Conservation (phyloP, 2,888 invertebrate species). For the Scaptomyza tumidula region DNA sequence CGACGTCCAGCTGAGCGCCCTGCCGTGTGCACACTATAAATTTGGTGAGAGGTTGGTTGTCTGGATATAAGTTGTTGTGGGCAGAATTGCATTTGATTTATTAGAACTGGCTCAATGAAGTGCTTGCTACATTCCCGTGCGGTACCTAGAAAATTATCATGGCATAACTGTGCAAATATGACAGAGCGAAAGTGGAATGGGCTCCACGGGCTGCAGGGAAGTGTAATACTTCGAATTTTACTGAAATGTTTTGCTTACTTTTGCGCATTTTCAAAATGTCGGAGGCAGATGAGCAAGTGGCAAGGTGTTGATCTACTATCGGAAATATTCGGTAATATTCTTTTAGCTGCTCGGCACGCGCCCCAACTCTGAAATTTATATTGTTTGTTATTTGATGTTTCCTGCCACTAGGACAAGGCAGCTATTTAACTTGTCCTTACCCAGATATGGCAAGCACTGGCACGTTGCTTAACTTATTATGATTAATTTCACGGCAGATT, state of each 20-base stretch:
- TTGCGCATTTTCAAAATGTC: slow-evolving; percentile 31
- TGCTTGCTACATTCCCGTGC: slow-evolving; percentile 48
- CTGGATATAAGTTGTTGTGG: not conserved
- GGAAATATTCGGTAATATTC: slow-evolving; percentile 62
- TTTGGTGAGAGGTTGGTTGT: not conserved
- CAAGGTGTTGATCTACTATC: slow-evolving; percentile 73
- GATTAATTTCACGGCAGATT: slow-evolving; percentile 44
- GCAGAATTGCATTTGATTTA: slow-evolving; percentile 56
- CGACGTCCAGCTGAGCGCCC: slow-evolving; percentile 29
- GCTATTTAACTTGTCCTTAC: slow-evolving; percentile 1
- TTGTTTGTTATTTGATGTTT: too few relatives aligned
- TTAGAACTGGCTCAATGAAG: slow-evolving; percentile 58
- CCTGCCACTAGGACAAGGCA: slow-evolving; percentile 5
- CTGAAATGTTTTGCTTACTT: slow-evolving; percentile 37
- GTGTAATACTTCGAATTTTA: slow-evolving; percentile 27
- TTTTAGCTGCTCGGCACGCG: slow-evolving; percentile 50
- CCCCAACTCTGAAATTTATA: slow-evolving; percentile 70
- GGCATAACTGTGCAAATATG: slow-evolving; percentile 27
- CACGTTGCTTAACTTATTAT: slow-evolving; percentile 32
- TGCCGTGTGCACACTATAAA: slow-evolving; percentile 14
- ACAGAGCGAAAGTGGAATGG: slow-evolving; percentile 6
- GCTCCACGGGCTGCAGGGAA: not conserved
- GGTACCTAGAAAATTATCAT: slow-evolving; percentile 60
- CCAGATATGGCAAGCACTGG: slow-evolving; percentile 20
- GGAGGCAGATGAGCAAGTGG: slow-evolving; percentile 46